Percentiles rank a stretch among this genome's conserved stretches.
phyloP scores from a whole-genome alignment of 1,140 invertebrate species.

The Amphibalanus amphitrite region DNA sequence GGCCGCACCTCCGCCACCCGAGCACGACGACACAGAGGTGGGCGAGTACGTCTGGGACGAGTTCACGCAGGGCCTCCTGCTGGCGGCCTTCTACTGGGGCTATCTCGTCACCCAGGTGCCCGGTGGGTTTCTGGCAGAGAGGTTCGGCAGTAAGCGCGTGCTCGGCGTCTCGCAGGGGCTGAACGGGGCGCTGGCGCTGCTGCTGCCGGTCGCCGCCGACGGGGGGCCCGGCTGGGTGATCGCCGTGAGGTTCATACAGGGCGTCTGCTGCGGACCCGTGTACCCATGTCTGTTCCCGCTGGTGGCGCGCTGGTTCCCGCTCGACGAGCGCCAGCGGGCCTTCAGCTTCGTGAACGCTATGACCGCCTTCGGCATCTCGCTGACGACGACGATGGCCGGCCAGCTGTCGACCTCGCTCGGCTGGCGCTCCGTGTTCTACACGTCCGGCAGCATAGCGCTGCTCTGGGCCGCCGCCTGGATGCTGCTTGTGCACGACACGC shows the following conservation, averaged over 20 bases:
- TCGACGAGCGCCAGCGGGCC: not conserved
- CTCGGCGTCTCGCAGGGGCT: not conserved
- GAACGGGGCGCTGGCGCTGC: not conserved
- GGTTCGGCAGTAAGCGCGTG: conserved; percentile 22
- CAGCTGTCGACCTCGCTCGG: conserved; percentile 28
- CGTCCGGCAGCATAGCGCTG: conserved; percentile 39
- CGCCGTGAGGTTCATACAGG: not conserved
- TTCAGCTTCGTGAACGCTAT: no score
- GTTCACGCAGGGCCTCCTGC: conserved; percentile 28
- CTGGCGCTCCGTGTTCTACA: conserved; percentile 59
- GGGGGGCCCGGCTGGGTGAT: not conserved
- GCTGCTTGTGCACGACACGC: conserved; percentile 35
- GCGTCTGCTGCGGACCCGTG: not conserved
- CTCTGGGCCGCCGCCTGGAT: conserved; percentile 47
- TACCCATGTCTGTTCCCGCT: not conserved
- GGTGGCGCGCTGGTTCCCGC: not conserved
- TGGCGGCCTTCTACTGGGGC: conserved; percentile 56
- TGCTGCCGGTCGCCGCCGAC: not conserved
- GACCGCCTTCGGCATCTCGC: no score
- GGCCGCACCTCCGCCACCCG: no score
- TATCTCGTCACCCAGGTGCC: conserved; percentile 54
- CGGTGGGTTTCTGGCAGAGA: conserved; percentile 47
- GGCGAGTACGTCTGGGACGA: no score
- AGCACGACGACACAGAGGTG: no score
- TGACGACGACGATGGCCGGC: conserved; percentile 31